Evolutionary conservation across 53 echinoderm and acorn worm species (phyloP), one percentile per base, ranked within the genome.

Genomic region (Holothuria scabra): DNA sequence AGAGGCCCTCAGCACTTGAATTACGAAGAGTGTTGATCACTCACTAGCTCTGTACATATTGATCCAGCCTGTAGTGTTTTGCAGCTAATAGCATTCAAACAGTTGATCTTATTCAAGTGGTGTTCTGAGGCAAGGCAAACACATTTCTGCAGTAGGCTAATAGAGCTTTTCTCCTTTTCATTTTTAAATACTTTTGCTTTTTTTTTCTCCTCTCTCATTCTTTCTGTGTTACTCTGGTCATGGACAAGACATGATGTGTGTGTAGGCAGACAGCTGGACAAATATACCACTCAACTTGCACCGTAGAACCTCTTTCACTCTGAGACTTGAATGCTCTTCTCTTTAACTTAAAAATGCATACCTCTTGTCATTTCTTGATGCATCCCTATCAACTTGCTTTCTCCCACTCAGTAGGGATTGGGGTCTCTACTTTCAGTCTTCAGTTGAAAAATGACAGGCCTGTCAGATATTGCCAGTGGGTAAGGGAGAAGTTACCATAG

Each of bases 91-190:
- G 82, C 65, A 49, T 81, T 81, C 78, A 78, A 64, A 81, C 62
- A 81, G 82, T 81, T 81, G 82, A 81, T 81, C 82, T 81, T 81
- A 35, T 59, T 81, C 63, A 64, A 81, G 82, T 81, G 82, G 82
- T 48, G 63, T 63, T 81, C 82, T n/a, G 23, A 81, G 37, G 62
- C 46, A 64, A 61, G 49, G 46, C 62, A 61, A 81, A 38, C 62
- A 81, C 82, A 61, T 64, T 64, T 80, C 35, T 38, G 30, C 30
- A n/a, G 30, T 33, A 29, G 32, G 28, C 59, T 57, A 58, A 57
- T 30, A 29, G 28, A 28, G 30, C 57, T 56, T 28, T 64, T 31
- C 65, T 64, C 22, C 22, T 33, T 48, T 79, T 79, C 52, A 20
- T 33, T 56, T 75, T 59, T 79, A 31, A 79, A 79, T 79, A 57